These are phyloP conservation scores for Ceyx melanurus DNA, from an alignment of 2,113 vertebrate genomes.

Conservation along the genomic window DNA sequence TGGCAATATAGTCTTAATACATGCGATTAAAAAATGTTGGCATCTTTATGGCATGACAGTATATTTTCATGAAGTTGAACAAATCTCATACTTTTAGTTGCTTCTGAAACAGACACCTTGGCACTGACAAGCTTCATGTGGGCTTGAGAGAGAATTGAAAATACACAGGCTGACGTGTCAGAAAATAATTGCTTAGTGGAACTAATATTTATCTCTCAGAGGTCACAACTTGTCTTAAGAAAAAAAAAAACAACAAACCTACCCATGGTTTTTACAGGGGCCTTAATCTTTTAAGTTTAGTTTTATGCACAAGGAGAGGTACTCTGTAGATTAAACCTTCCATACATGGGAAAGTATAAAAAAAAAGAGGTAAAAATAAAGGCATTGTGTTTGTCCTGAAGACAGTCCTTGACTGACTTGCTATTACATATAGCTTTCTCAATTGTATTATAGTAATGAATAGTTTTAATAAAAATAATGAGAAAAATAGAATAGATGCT, in stretches of 20 bases:
- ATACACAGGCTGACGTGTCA: background rate
- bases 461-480: background rate
- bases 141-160: background rate
- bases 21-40: background rate
- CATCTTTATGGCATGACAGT: background rate
- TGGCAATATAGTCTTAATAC: background rate
- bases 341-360: background rate
- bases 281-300: background rate
- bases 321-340: background rate
- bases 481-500: background rate
- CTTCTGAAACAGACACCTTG: background rate
- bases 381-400: background rate
- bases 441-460: background rate
- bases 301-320: background rate
- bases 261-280: background rate
- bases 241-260: background rate
- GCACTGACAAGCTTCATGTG: background rate
- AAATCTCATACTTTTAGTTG: background rate
- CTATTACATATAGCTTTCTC: background rate
- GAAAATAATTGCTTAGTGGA: conserved; percentile 31
- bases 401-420: background rate
- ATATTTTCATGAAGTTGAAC: background rate
- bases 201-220: conserved; percentile 6
- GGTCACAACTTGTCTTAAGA: background rate
- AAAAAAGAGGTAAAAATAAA: background rate